These are phyloP conservation scores for Laspeyria flexula DNA, from an alignment of 2,888 invertebrate genomes.

Conservation along the genomic window DNA sequence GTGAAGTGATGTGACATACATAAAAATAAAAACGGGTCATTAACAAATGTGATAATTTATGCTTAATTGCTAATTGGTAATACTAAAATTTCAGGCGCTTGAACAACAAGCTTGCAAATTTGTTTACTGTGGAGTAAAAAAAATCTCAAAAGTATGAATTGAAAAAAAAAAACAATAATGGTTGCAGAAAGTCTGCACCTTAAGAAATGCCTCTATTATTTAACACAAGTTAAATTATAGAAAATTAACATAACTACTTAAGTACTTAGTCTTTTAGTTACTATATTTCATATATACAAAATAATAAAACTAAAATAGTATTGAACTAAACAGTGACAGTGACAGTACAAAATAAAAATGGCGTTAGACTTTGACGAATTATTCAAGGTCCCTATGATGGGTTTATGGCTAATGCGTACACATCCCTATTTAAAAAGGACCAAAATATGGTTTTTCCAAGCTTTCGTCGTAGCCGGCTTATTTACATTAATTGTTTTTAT, in stretches of 20 bases:
- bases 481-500: slow-evolving; percentile 11
- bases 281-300: too few relatives aligned
- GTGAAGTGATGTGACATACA: too few relatives aligned
- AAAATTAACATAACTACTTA: not conserved
- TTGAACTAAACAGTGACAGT: not conserved
- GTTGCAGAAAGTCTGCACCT: not conserved
- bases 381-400: slow-evolving; percentile 22
- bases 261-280: too few relatives aligned
- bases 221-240: not conserved
- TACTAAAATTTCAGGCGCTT: too few relatives aligned
- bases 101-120: too few relatives aligned
- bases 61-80: too few relatives aligned
- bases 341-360: slow-evolving; percentile 21
- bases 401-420: slow-evolving; percentile 24
- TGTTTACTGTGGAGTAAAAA: too few relatives aligned
- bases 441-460: slow-evolving; percentile 33
- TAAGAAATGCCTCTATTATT: not conserved
- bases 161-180: too few relatives aligned
- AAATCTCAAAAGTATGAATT: too few relatives aligned
- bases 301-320: not conserved
- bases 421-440: slow-evolving; percentile 36
- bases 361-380: slow-evolving; percentile 39
- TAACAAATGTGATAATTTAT: too few relatives aligned
- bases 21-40: too few relatives aligned
- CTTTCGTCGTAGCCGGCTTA: slow-evolving; percentile 12